phyloP scores from a whole-genome alignment of 2,888 invertebrate species.

The Morpho helenor region DNA sequence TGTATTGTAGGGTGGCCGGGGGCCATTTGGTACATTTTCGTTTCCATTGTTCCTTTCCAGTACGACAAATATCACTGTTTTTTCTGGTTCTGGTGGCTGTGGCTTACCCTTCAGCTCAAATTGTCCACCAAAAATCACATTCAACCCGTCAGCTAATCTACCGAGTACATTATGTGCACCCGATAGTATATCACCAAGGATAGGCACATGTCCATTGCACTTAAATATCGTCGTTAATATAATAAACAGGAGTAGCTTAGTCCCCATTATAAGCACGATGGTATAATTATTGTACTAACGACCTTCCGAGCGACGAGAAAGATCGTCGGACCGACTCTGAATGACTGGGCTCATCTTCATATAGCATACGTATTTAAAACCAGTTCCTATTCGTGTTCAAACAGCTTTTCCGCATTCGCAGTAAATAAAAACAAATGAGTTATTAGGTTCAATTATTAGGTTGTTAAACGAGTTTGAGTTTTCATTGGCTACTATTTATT shows the following conservation, averaged over 20 bases:
- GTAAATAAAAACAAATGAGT: not conserved
- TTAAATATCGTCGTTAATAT: conserved; percentile 21
- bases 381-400: conserved; percentile 19
- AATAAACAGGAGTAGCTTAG: conserved; percentile 24
- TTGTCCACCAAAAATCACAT: conserved; percentile 37
- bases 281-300: conserved; percentile 1
- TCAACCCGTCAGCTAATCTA: conserved; percentile 38
- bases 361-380: conserved; percentile 28
- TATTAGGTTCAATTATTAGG: too few relatives aligned
- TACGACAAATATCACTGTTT: conserved; percentile 18
- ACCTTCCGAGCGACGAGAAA: conserved; percentile 26
- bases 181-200: conserved; percentile 13
- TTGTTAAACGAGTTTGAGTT: too few relatives aligned
- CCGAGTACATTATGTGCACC: conserved; percentile 37
- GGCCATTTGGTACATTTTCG: not conserved
- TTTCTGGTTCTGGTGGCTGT: conserved; percentile 32
- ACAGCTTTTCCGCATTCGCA: not conserved
- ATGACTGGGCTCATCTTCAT: conserved; percentile 39
- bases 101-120: conserved; percentile 25
- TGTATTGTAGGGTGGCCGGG: conserved; percentile 7
- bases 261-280: conserved; percentile 15
- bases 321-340: conserved; percentile 38
- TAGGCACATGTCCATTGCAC: conserved; percentile 20
- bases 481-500: not conserved
- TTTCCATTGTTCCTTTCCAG: conserved; percentile 13